Evolutionary conservation across 2,888 invertebrate genomes (phyloP), one percentile per base, ranked within the genome.

Genomic region (Halictus ligatus): DNA sequence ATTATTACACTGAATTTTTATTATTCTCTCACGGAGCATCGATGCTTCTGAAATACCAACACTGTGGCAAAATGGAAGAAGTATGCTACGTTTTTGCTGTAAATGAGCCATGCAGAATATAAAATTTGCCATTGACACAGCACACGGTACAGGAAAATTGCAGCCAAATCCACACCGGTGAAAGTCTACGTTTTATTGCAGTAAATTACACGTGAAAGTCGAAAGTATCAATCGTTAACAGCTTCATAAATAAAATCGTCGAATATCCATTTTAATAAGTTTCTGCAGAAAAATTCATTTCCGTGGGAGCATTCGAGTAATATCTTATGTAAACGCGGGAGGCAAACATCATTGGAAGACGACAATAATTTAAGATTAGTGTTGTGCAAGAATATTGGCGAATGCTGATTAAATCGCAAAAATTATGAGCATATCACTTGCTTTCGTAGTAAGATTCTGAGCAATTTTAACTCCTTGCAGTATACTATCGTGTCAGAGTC

Each of bases 201-300:
- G 72, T 71, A 46, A 83, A 83, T 75, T 75, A 46, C 48, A 46
- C 35, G 78, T 78, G 81, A 81, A 78, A 81, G 81, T 81, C 15
- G 54, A 35, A 40, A 46, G 48, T 74, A 50, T 25, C 25, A 71
- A 72, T 21, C 46, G 43, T n/a, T 21, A 46, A 29, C 7, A 29
- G n/a, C n/a, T 69, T 69, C 69, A 12, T 10, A n/a, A 40, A 43
- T 43, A 43, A n/a, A 43, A 69, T 40, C 5, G 4, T 69, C 13
- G 10, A 69, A 69, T 69, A 43, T 69, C 35, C 2, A 43, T 43
- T 69, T 40, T 21, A n/a, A 69, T n/a, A 69, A 69, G n/a, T 69
- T 69, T 35, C 35, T 69, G 4, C n/a, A 5, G 40, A 69, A 69
- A 43, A 69, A 18, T 64, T 21, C 67, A 35, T 67, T 67, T 67